Base-by-base conservation (phyloP, 2,113 vertebrate species). In the Myiozetetes cayanensis region DNA sequence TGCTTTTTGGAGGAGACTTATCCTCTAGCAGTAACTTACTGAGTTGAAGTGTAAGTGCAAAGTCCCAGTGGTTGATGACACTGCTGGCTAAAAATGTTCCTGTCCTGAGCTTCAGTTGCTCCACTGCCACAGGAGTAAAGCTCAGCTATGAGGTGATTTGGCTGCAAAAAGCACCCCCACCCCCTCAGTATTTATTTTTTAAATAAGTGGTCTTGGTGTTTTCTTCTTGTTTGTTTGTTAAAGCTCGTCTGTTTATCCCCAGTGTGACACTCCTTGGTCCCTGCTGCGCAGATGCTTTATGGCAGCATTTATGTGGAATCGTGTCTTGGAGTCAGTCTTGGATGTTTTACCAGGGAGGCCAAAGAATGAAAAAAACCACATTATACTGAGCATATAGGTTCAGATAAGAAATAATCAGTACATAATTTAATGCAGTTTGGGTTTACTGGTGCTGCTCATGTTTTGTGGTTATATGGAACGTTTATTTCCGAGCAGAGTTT, bases 141-240 rank as follows among this genome's bases (percentile, higher is more conserved):
- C 67, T 56, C 30, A 35, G 20, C 67, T 49, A 3, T 18, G 47
- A 75, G 55, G 35, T 39, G 16, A 50, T 44, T 63, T 1, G 4
- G 8, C 63, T 87, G 50, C 56, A 58, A 56, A 76, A 65, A 82
- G 25, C 15, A 46, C 44, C 43, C 43, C 43, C 43, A 41, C 18
- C 44, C 44, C 44, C 44, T 14, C 41, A 14, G 20, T 21, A 21
- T 46, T 46, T 46, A 13, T 33, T 86, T 75, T 27, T 22, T 5
- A 6, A 18, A 17, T 2, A 4, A 62, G 28, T 58, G 14, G 4
- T 37, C 0, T 0, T 81, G 55, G 33, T 56, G 14, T 44, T 56
- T 87, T 56, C 47, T 75, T 23, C 16, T 37, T 33, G 18, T 55
- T 56, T 75, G 22, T 75, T 74, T 74, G 7, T 47, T 53, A 67